These are phyloP conservation scores for Sebastes hubbsi DNA, from an alignment of 2,797 vertebrate genomes.

Conservation along the genomic window DNA sequence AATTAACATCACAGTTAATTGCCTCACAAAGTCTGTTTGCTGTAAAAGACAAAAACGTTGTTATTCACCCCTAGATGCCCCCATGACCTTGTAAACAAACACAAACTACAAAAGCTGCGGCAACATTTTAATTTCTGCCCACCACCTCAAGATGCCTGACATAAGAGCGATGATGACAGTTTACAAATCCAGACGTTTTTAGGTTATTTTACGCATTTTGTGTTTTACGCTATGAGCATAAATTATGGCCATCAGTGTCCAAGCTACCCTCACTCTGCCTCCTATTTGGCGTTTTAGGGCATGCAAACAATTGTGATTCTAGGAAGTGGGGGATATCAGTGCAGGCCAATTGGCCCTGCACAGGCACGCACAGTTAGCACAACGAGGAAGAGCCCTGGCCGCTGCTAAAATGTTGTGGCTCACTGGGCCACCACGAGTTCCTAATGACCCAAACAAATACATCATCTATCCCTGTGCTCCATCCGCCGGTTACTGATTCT, in stretches of 20 bases:
- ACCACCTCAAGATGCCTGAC: neutral
- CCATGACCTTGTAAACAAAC: slow-evolving; percentile 63
- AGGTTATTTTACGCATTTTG: slow-evolving; percentile 8
- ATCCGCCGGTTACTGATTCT: slow-evolving; percentile 48
- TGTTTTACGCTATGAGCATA: slow-evolving; percentile 15
- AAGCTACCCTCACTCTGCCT: slow-evolving; percentile 29
- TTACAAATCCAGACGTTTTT: slow-evolving; percentile 18
- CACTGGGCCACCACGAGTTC: slow-evolving; percentile 70
- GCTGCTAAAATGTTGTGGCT: slow-evolving; percentile 59
- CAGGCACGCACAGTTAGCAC: slow-evolving; percentile 63
- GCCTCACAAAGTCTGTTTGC: slow-evolving; percentile 57
- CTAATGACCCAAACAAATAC: slow-evolving; percentile 74
- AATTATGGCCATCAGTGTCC: slow-evolving; percentile 26
- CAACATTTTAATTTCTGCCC: slow-evolving; percentile 42
- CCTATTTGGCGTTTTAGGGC: slow-evolving; percentile 46
- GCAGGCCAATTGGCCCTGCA: slow-evolving; percentile 66
- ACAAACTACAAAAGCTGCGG: slow-evolving; percentile 41
- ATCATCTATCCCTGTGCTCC: slow-evolving; percentile 54
- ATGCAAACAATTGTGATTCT: slow-evolving; percentile 70
- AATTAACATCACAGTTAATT: slow-evolving; percentile 69
- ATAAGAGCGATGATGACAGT: neutral
- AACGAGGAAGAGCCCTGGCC: slow-evolving; percentile 51
- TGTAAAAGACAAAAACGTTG: slow-evolving; percentile 58
- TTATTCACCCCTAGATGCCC: slow-evolving; percentile 41
- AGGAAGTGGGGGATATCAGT: slow-evolving; percentile 64